Evolutionary conservation across 2,113 vertebrate species (phyloP).

Genomic region (Lathamus discolor): DNA sequence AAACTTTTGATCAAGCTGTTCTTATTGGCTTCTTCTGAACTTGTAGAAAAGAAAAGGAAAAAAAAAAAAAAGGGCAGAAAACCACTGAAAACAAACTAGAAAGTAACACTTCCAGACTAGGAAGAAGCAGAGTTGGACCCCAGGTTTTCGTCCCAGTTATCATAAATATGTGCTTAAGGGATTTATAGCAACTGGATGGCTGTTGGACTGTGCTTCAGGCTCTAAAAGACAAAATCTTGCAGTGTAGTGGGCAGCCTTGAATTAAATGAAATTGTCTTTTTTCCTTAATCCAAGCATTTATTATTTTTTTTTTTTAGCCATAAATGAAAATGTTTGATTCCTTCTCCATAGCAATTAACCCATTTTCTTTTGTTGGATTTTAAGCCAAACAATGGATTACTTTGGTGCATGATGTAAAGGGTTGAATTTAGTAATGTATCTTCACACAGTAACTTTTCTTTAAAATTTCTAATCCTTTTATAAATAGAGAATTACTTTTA

Average conservation of each 20-base stretch:
- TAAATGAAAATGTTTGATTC: not conserved
- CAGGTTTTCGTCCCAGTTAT: not conserved
- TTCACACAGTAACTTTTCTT: not conserved
- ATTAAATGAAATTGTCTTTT: not conserved
- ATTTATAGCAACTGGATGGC: not conserved
- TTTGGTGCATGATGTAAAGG: not conserved
- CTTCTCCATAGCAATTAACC: not conserved
- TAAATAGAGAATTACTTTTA: not conserved
- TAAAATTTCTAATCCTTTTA: not conserved
- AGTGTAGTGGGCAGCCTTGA: not conserved
- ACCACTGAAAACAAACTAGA: rapidly evolving
- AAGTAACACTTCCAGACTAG: not conserved
- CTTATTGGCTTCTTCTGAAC: not conserved
- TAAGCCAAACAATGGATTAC: not conserved
- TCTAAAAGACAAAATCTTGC: not conserved
- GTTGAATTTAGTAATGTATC: not conserved
- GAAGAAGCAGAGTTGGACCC: not conserved
- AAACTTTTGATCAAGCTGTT: not conserved
- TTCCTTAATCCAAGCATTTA: not conserved
- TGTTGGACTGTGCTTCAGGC: not conserved
- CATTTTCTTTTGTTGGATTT: not conserved
- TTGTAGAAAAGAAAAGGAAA: not conserved
- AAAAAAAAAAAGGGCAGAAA: not conserved
- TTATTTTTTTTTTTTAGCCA: not conserved
- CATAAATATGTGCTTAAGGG: not conserved